These are phyloP conservation scores for Trinectes maculatus DNA, from an alignment of 2,113 vertebrate species.

Conservation along the genomic window DNA sequence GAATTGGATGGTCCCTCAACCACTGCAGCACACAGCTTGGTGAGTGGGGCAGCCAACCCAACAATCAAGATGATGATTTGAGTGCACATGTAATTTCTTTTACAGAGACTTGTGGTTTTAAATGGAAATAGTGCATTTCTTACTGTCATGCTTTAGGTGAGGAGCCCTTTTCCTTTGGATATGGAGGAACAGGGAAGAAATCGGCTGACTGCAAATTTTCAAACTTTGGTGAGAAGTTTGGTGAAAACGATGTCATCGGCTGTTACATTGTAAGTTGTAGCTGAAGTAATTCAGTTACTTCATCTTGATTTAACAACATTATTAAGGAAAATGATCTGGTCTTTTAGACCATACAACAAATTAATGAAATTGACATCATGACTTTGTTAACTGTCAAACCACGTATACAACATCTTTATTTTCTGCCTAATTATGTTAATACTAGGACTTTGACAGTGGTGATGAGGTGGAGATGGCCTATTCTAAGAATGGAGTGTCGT, in stretches of 20 bases:
- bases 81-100: background rate
- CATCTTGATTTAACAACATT: background rate
- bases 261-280: slow-evolving; percentile 87
- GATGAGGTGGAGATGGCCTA: slow-evolving; percentile 87
- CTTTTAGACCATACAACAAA: too few species aligned
- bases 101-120: accelerated
- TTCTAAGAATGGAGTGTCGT: slow-evolving; percentile 87
- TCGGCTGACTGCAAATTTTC: slow-evolving; percentile 87
- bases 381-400: too few species aligned
- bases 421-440: too few species aligned
- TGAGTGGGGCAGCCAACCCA: slow-evolving; percentile 54
- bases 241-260: slow-evolving; percentile 90
- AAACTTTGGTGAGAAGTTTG: slow-evolving; percentile 89
- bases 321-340: background rate
- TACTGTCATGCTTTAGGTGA: slow-evolving; percentile 79
- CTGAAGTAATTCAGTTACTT: background rate
- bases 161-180: slow-evolving; percentile 89
- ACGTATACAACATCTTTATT: too few species aligned
- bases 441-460: slow-evolving; percentile 88
- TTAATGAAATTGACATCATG: too few species aligned
- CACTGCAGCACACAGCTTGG: slow-evolving; percentile 90
- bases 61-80: background rate
- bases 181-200: slow-evolving; percentile 91
- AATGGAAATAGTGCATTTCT: background rate
- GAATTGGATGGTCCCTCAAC: slow-evolving; percentile 92